These are phyloP conservation scores for Natator depressus DNA, from an alignment of 2,113 vertebrate species.

Conservation along the genomic window DNA sequence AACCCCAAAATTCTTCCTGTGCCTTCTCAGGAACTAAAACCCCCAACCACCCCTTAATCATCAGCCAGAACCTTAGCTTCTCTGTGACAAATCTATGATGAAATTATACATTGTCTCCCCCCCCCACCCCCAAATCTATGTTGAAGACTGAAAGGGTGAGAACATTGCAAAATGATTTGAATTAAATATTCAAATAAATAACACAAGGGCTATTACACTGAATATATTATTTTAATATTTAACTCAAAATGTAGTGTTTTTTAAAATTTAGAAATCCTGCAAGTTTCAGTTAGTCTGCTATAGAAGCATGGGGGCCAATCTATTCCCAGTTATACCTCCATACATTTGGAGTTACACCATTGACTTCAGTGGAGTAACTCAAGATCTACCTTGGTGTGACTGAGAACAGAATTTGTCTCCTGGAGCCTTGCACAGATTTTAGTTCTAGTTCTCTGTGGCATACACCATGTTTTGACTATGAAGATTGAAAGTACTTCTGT, in stretches of 20 bases:
- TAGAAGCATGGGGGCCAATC: not conserved
- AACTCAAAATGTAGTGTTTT: not conserved
- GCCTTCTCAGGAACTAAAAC: not conserved
- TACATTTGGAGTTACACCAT: not conserved
- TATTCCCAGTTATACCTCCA: not conserved
- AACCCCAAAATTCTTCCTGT: not conserved
- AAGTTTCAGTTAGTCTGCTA: not conserved
- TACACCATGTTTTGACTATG: not conserved
- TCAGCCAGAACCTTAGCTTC: not conserved
- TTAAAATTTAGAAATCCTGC: not conserved
- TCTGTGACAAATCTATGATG: not conserved
- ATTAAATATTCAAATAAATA: not conserved
- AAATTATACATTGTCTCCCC: not conserved
- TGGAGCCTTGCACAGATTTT: not conserved
- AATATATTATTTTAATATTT: not conserved
- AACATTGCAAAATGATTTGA: not conserved
- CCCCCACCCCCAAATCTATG: not conserved
- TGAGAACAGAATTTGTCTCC: not conserved
- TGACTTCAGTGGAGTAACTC: not conserved
- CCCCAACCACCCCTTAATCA: not conserved
- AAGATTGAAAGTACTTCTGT: not conserved
- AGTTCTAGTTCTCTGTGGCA: not conserved
- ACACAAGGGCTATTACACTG: not conserved
- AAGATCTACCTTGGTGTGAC: not conserved
- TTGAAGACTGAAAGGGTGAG: not conserved